A percentile compares a stretch with the other conserved stretches of the same genome.
phyloP scores from a whole-genome alignment of 2,888 invertebrate genomes.

The Helleia helle region DNA sequence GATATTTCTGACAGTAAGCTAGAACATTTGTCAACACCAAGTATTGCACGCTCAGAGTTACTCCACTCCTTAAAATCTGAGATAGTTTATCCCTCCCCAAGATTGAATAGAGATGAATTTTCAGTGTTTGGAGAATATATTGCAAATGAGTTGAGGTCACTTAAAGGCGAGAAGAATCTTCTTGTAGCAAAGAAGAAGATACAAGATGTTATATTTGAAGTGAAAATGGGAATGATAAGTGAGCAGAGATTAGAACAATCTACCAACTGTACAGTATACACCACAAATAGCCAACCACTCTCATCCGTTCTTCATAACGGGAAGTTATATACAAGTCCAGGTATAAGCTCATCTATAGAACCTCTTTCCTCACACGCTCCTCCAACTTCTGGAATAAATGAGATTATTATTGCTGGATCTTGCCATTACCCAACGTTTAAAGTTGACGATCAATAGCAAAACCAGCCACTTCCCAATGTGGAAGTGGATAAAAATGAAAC shows the following conservation, averaged over 20 bases:
- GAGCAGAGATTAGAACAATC: slow-evolving; percentile 40
- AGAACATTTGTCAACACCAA: slow-evolving; percentile 38
- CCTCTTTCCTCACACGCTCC: slow-evolving; percentile 40
- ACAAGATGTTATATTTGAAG: slow-evolving; percentile 75
- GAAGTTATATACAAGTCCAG: slow-evolving; percentile 44
- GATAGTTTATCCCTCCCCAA: slow-evolving; percentile 26
- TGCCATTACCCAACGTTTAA: slow-evolving; percentile 63
- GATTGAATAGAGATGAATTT: slow-evolving; percentile 63
- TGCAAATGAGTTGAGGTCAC: slow-evolving; percentile 72
- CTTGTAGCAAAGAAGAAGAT: slow-evolving; percentile 75
- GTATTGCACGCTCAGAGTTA: slow-evolving; percentile 38
- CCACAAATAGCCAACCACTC: slow-evolving; percentile 32
- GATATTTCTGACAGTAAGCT: slow-evolving; percentile 42
- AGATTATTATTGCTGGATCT: slow-evolving; percentile 54
- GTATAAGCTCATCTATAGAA: slow-evolving; percentile 49
- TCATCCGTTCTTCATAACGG: slow-evolving; percentile 36
- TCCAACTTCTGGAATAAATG: slow-evolving; percentile 49
- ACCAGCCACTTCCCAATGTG: slow-evolving; percentile 49
- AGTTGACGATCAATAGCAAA: slow-evolving; percentile 58
- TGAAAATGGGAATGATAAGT: slow-evolving; percentile 72
- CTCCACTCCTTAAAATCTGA: slow-evolving; percentile 36
- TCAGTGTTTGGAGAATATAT: slow-evolving; percentile 75
- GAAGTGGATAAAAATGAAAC: slow-evolving; percentile 49
- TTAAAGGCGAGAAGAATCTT: slow-evolving; percentile 70
- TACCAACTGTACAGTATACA: slow-evolving; percentile 38